Evolutionary conservation across 2,113 vertebrate genomes (phyloP).

Genomic region (Willisornis vidua): DNA sequence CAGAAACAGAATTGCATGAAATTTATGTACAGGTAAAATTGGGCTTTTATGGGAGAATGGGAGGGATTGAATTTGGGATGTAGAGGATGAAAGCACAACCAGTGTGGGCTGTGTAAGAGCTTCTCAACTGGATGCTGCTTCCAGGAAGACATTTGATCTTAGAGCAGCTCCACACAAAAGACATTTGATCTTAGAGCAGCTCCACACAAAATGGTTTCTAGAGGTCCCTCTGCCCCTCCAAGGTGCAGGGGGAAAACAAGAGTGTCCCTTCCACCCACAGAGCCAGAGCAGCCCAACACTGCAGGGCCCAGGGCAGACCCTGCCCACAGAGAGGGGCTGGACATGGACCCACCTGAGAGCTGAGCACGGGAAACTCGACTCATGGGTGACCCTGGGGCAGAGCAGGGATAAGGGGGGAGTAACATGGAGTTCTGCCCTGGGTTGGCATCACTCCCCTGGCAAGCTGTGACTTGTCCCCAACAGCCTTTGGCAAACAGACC

Average conservation of each 20-base stretch:
- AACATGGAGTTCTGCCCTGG: background rate
- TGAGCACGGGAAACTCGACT: background rate
- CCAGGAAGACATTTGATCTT: background rate
- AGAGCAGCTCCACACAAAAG: no score
- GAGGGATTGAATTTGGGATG: background rate
- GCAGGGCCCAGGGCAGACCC: fast-evolving
- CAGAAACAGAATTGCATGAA: background rate
- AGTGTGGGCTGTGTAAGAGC: background rate
- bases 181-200: no score
- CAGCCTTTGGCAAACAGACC: background rate
- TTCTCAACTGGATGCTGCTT: background rate
- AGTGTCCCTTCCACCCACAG: background rate
- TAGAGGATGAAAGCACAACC: background rate
- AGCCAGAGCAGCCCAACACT: background rate
- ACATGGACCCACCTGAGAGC: background rate
- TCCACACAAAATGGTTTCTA: background rate
- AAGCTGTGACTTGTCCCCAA: background rate
- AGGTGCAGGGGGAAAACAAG: background rate
- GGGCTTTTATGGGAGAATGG: background rate
- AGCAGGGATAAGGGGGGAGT: background rate
- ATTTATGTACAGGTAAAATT: background rate
- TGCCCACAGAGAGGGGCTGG: background rate
- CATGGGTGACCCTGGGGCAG: background rate
- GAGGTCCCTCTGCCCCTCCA: background rate
- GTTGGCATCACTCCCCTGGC: background rate